Conservation (phyloP, 2,888 invertebrate genomes). For the Lasioglossum oenotherae region DNA sequence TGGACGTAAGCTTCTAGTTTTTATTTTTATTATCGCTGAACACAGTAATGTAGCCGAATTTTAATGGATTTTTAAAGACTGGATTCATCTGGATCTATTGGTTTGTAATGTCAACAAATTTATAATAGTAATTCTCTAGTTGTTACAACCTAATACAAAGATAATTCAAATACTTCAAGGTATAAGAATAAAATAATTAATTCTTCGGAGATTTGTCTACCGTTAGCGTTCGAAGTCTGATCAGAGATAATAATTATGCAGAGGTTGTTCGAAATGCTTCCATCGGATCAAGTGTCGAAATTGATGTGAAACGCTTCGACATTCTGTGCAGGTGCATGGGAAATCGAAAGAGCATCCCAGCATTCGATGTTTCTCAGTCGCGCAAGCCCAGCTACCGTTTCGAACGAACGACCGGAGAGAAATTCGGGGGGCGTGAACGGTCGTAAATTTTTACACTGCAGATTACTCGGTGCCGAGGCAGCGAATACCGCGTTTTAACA, state of each 20-base stretch:
- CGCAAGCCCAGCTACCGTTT: not conserved
- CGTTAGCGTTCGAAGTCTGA: not conserved
- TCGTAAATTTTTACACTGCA: conserved; percentile 53
- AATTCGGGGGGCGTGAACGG: conserved; percentile 50
- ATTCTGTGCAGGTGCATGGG: not conserved
- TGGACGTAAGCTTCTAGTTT: not conserved
- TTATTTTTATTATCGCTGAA: not conserved
- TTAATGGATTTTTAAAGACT: not conserved
- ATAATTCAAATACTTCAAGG: too few relatives aligned
- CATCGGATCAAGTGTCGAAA: not conserved
- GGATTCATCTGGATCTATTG: too few relatives aligned
- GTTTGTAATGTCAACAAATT: too few relatives aligned
- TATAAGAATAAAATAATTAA: not conserved
- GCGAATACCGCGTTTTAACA: conserved; percentile 51
- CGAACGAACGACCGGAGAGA: conserved; percentile 32
- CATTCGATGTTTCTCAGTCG: conserved; percentile 2
- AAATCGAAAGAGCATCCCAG: conserved; percentile 14
- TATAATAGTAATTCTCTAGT: too few relatives aligned
- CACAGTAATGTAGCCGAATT: not conserved
- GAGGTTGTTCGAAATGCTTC: not conserved
- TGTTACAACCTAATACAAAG: too few relatives aligned
- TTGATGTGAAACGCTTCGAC: not conserved
- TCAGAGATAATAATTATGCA: not conserved
- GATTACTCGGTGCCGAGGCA: conserved; percentile 42
- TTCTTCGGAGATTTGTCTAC: not conserved